Base-by-base conservation (phyloP, 2,113 vertebrate genomes). In the Passerina amoena region DNA sequence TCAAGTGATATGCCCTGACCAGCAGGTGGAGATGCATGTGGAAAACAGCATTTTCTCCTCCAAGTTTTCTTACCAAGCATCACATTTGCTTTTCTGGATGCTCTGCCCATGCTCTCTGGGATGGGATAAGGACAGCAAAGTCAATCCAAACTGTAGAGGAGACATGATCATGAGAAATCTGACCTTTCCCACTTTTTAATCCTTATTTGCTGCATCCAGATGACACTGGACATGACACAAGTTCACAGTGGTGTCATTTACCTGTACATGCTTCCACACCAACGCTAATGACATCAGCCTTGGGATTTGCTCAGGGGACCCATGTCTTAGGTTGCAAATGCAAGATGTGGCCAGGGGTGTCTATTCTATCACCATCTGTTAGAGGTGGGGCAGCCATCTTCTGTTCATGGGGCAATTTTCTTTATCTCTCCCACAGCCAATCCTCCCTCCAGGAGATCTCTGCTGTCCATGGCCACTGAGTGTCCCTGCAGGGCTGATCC, bases 211-310 rank as follows among this genome's bases (percentile, higher is more conserved):
- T 5, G 5, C 75, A 86, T 92, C 56, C 21, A 12, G 82, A 81
- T 90, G 86, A 95, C 0, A 1, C 2, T 6, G 88, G 51, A 56
- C 16, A 0, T 78, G 88, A 81, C 76, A 87, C 15, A 42, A 85
- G 79, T 38, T 77, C 68, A 53, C 1, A 1, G 64, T n/a, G 88
- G 90, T 92, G 82, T 59, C 8, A 0, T 66, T 83, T 86, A 93
- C 86, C 94, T 92, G 82, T 82, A 93, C 16, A 4, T 90, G 88
- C 86, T 95, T 78, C 69, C 60, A 50, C 31, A 88, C 28, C 94
- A 79, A 50, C 2, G 1, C 45, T 12, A 0, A 88, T 96, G 75
- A 78, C 90, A 70, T 95, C 85, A 93, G 76, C n/a, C 56, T 59
- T 24, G n/a, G 22, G 56, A 59, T 59, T 35, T 59, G 56, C n/a